These are phyloP conservation scores for Dipus sagitta DNA, from an alignment of 2,797 vertebrate genomes.

Conservation along the genomic window DNA sequence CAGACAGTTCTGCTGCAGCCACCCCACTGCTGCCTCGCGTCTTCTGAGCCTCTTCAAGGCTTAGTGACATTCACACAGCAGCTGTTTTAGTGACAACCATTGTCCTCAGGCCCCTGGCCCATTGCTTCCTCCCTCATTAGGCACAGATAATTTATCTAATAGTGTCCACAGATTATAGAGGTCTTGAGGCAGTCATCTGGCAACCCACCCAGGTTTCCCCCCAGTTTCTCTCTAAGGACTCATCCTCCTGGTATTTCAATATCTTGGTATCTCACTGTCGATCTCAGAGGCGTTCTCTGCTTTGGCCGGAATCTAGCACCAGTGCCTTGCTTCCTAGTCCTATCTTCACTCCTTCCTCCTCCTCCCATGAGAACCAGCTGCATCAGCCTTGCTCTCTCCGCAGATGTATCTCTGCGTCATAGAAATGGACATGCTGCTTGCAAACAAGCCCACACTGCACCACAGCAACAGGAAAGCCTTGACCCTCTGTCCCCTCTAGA, in stretches of 20 bases:
- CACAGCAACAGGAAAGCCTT: background rate
- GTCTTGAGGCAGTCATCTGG: background rate
- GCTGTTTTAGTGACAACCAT: background rate
- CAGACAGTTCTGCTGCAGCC: no score
- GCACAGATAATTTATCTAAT: conserved; percentile 9
- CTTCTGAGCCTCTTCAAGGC: background rate
- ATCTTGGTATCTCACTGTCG: no score
- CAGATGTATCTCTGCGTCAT: background rate
- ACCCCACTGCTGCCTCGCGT: background rate
- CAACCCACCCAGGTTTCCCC: background rate
- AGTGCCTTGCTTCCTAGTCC: background rate
- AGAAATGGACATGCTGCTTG: background rate
- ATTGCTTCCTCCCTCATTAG: background rate
- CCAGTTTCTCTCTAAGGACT: background rate
- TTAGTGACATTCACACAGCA: background rate
- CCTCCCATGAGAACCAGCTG: background rate
- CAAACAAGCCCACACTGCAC: background rate
- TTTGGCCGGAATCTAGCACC: background rate
- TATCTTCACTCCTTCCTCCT: background rate
- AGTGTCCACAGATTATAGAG: conserved; percentile 31
- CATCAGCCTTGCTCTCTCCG: background rate
- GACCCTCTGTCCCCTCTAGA: background rate
- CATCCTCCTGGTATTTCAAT: background rate
- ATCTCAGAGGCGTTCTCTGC: background rate
- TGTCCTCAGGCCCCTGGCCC: background rate